phyloP scores from a whole-genome alignment of 2,888 invertebrate genomes.

The Ditylenchus weischeri region DNA sequence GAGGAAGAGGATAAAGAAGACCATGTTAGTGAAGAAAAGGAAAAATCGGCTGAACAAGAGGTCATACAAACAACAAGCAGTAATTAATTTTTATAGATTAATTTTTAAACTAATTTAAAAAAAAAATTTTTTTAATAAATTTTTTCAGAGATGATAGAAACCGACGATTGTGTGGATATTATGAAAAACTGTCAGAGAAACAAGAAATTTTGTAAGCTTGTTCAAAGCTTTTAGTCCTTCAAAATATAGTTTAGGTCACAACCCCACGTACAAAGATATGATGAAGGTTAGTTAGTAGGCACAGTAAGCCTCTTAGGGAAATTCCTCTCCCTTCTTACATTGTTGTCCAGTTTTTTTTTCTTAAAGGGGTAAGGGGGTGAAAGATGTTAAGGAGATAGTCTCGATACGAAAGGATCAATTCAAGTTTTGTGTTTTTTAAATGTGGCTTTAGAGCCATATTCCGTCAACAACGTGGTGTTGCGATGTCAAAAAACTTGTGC shows the following conservation, averaged over 20 bases:
- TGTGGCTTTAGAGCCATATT: too few species aligned
- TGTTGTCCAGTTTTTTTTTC: too few species aligned
- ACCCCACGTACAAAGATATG: slow-evolving; percentile 34
- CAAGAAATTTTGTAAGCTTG: slow-evolving; percentile 34
- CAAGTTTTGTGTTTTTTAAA: too few species aligned
- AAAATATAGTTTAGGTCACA: slow-evolving; percentile 22
- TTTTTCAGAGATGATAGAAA: background rate
- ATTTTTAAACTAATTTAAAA: slow-evolving; percentile 19
- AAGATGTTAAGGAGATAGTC: too few species aligned
- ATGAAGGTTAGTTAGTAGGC: slow-evolving; percentile 27
- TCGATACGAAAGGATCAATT: too few species aligned
- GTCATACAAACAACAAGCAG: background rate
- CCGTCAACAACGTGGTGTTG: too few species aligned
- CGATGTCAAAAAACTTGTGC: too few species aligned
- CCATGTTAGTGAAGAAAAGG: slow-evolving; percentile 12
- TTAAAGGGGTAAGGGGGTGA: too few species aligned
- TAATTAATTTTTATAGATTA: too few species aligned
- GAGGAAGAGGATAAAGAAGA: slow-evolving; percentile 26
- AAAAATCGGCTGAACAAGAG: background rate
- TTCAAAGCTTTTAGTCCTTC: background rate
- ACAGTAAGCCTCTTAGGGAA: too few species aligned
- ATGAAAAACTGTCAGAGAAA: slow-evolving; percentile 39
- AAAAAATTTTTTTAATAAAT: background rate
- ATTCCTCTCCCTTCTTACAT: too few species aligned
- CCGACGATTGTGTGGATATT: slow-evolving; percentile 31